Conservation (phyloP, 1,140 invertebrate genomes). For the Lepidostoma basale region DNA sequence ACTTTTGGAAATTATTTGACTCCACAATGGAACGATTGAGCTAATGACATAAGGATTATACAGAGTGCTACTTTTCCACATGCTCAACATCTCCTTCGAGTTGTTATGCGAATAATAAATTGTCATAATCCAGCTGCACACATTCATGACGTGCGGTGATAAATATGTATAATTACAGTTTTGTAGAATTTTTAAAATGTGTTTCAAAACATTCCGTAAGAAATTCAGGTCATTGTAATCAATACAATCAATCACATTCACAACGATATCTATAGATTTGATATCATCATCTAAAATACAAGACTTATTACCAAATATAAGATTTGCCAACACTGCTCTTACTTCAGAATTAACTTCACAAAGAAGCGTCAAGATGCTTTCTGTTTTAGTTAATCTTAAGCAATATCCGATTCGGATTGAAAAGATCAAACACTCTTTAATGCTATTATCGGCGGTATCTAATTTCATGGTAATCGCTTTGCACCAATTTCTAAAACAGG, state of each 20-base stretch:
- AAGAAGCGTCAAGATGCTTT: conserved; percentile 29
- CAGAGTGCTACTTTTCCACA: conserved; percentile 37
- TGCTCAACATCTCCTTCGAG: conserved; percentile 34
- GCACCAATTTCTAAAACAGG: conserved; percentile 36
- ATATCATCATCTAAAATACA: conserved; percentile 32
- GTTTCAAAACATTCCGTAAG: conserved; percentile 18
- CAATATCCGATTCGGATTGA: conserved; percentile 23
- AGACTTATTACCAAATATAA: conserved; percentile 26
- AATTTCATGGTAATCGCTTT: conserved; percentile 20
- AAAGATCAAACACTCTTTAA: conserved; percentile 6
- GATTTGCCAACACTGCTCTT: conserved; percentile 8
- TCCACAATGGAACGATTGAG: conserved; percentile 41
- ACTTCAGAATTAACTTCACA: conserved; percentile 1
- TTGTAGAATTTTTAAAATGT: conserved; percentile 27
- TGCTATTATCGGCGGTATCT: background rate
- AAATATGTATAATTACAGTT: conserved; percentile 35
- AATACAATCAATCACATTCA: conserved; percentile 30
- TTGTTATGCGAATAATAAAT: conserved; percentile 39
- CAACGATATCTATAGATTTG: conserved; percentile 32
- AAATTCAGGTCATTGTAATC: conserved; percentile 6
- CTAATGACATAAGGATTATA: conserved; percentile 41
- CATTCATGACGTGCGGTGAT: conserved; percentile 27
- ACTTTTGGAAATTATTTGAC: conserved; percentile 32
- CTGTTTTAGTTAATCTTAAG: conserved; percentile 32
- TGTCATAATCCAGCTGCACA: conserved; percentile 39